Conservation (phyloP, 1,140 invertebrate species). For the Drosophila paulistorum region DNA sequence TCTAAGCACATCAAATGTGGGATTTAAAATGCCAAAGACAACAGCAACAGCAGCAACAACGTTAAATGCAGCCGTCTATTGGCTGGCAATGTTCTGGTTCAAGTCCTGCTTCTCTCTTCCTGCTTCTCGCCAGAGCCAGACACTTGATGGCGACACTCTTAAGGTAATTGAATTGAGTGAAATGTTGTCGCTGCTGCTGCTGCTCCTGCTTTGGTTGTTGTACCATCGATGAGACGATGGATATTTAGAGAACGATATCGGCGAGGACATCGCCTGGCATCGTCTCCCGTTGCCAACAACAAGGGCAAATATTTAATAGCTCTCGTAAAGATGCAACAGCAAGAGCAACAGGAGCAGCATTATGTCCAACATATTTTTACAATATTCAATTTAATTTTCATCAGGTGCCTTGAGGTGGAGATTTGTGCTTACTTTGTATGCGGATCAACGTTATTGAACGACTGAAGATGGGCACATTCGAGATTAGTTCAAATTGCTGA, state of each 20-base stretch:
- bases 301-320: conserved; percentile 74
- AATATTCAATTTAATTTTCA: conserved; percentile 78
- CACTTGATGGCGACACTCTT: conserved; percentile 79
- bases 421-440: conserved; percentile 58
- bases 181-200: conserved; percentile 64
- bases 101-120: neutral
- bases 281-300: conserved; percentile 38
- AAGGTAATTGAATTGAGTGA: conserved; percentile 82
- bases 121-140: conserved; percentile 40
- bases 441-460: conserved; percentile 49
- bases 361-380: conserved; percentile 78
- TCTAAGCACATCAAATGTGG: conserved; percentile 80
- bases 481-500: conserved; percentile 26
- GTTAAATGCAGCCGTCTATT: conserved; percentile 25
- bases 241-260: conserved; percentile 61
- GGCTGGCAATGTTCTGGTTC: neutral
- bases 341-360: conserved; percentile 10
- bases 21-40: conserved; percentile 78
- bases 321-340: conserved; percentile 49
- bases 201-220: conserved; percentile 18
- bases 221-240: conserved; percentile 62
- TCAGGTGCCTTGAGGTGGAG: conserved; percentile 45
- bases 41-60: conserved; percentile 36
- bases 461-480: conserved; percentile 50
- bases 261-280: conserved; percentile 45